Evolutionary conservation across 2,888 invertebrate genomes (phyloP).

Genomic region (Mimas tiliae): DNA sequence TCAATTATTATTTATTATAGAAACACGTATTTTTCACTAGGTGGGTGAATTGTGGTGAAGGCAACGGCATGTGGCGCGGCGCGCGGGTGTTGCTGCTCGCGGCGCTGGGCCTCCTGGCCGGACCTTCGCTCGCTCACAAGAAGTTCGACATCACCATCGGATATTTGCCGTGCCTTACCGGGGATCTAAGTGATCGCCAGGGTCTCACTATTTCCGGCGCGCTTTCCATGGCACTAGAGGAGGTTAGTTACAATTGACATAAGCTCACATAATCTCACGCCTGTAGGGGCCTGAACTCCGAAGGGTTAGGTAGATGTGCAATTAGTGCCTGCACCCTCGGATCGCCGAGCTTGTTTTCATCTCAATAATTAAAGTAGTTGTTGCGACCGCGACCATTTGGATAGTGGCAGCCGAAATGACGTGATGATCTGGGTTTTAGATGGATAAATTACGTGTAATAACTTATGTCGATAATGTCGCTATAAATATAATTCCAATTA

Average conservation of each 20-base stretch:
- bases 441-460: neutral
- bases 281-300: too few species aligned
- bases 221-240: conserved; percentile 93
- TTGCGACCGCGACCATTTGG: too few species aligned
- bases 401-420: too few species aligned
- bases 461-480: neutral
- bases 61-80: conserved; percentile 87
- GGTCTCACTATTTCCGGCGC: conserved; percentile 96
- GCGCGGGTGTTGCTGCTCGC: conserved; percentile 87
- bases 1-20: too few species aligned
- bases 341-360: too few species aligned
- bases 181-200: conserved; percentile 90
- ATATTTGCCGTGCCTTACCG: conserved; percentile 93
- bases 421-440: neutral
- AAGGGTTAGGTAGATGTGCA: too few species aligned
- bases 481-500: neutral
- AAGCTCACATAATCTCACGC: too few species aligned
- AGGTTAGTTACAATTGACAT: conserved; percentile 78
- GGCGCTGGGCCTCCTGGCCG: conserved; percentile 85
- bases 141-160: conserved; percentile 89
- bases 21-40: conserved; percentile 41
- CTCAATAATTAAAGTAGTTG: neutral
- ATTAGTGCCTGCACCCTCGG: too few species aligned
- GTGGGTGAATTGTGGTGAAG: conserved; percentile 72
- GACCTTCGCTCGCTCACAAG: conserved; percentile 78